Conservation (phyloP, 2,113 vertebrate species). For the Hyperopisus bebe region DNA sequence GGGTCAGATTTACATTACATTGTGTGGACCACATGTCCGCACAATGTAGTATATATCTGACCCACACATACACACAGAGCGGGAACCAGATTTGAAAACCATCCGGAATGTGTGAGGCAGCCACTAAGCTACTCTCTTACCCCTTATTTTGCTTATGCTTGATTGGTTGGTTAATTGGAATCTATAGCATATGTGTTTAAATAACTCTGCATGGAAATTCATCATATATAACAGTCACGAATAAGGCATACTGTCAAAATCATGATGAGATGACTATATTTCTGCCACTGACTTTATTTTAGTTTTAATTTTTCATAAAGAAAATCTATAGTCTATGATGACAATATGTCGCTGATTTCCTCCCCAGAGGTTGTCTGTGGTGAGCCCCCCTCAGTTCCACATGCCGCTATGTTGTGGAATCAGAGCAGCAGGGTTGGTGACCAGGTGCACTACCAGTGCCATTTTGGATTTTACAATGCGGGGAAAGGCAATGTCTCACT, state of each 20-base stretch:
- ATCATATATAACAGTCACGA: neutral
- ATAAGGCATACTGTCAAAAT: neutral
- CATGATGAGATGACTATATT: neutral
- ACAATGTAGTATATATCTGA: neutral
- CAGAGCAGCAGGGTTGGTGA: conserved; percentile 43
- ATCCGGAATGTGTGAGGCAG: neutral
- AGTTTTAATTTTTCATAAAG: neutral
- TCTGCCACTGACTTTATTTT: neutral
- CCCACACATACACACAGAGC: neutral
- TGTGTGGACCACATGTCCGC: too few relatives aligned
- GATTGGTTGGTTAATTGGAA: neutral
- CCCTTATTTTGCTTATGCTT: neutral
- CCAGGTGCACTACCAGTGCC: conserved; percentile 51
- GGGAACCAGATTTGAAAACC: neutral
- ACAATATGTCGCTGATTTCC: neutral
- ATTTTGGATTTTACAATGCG: conserved; percentile 47
- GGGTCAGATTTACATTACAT: too few relatives aligned
- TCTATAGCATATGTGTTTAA: neutral
- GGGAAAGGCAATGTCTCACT: conserved; percentile 51
- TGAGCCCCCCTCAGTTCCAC: conserved; percentile 45
- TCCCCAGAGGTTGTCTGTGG: conserved; percentile 60
- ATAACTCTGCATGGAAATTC: neutral
- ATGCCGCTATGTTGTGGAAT: conserved; percentile 49
- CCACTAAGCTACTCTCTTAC: neutral
- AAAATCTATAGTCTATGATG: neutral